phyloP scores from a whole-genome alignment of 1,140 invertebrate genomes.

The Ctenoplectra terminalis region DNA sequence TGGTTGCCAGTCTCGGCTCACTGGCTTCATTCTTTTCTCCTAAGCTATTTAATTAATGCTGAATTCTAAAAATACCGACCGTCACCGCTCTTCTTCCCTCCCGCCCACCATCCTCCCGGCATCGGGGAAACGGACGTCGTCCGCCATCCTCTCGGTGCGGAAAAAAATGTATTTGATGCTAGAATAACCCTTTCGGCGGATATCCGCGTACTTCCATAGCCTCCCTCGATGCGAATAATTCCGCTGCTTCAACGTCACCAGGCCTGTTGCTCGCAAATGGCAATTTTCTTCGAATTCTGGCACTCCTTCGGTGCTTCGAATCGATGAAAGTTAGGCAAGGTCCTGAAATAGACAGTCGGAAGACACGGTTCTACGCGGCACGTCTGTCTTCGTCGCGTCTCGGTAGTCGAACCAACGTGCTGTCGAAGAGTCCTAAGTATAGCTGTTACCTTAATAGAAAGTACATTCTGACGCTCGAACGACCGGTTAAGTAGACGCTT shows the following conservation, averaged over 20 bases:
- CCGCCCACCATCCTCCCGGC: conserved; percentile 1
- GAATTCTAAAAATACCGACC: conserved; percentile 71
- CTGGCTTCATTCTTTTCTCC: conserved; percentile 69
- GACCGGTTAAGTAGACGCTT: conserved; percentile 7
- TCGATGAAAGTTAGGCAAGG: background rate
- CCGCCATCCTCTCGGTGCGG: conserved; percentile 11
- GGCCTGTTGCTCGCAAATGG: too few species aligned
- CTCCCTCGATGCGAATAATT: background rate
- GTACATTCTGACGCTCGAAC: conserved; percentile 7
- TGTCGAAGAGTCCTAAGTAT: conserved; percentile 2
- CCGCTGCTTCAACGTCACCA: background rate
- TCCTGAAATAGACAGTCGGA: background rate
- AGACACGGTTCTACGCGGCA: background rate
- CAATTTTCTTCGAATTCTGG: background rate
- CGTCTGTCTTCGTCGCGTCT: background rate
- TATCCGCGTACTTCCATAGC: background rate
- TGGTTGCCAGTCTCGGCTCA: conserved; percentile 69
- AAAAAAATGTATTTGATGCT: conserved; percentile 62
- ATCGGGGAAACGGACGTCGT: conserved; percentile 50
- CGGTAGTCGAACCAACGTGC: background rate
- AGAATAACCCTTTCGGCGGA: conserved; percentile 41
- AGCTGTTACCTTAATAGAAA: conserved; percentile 16
- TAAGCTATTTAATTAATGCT: conserved; percentile 71
- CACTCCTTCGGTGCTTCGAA: too few species aligned
- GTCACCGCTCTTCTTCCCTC: conserved; percentile 24